Evolutionary conservation across 2,797 vertebrate species (phyloP).

Genomic region (Sebastes aleutianus): DNA sequence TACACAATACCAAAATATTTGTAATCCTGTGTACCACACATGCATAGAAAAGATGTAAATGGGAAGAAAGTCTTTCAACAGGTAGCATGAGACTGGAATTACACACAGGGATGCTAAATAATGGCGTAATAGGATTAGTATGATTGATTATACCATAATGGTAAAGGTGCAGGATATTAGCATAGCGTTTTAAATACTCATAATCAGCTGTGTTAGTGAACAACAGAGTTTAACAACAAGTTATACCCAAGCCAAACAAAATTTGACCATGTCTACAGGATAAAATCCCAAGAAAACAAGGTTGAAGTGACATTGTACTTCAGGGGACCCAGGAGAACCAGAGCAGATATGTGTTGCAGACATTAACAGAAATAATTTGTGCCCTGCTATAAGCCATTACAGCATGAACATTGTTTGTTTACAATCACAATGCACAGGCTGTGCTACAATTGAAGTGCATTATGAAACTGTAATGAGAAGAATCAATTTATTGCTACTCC

Average conservation of each 20-base stretch:
- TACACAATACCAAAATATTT: neutral
- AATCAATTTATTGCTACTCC: conserved; percentile 45
- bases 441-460: conserved; percentile 37
- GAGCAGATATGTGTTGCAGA: neutral
- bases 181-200: neutral
- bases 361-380: conserved; percentile 6
- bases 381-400: conserved; percentile 9
- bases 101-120: neutral
- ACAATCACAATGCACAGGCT: conserved; percentile 27
- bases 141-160: neutral
- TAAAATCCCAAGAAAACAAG: neutral
- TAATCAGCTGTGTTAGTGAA: neutral
- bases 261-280: neutral
- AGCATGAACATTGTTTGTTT: conserved; percentile 46
- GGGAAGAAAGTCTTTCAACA: neutral
- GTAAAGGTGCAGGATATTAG: neutral
- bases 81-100: neutral
- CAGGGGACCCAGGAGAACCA: neutral
- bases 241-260: neutral
- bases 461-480: conserved; percentile 38
- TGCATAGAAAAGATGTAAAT: neutral
- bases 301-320: neutral
- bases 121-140: neutral
- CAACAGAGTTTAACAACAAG: neutral
- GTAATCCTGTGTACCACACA: neutral